phyloP scores from a whole-genome alignment of 2,797 vertebrate species.

The Cossypha caffra region DNA sequence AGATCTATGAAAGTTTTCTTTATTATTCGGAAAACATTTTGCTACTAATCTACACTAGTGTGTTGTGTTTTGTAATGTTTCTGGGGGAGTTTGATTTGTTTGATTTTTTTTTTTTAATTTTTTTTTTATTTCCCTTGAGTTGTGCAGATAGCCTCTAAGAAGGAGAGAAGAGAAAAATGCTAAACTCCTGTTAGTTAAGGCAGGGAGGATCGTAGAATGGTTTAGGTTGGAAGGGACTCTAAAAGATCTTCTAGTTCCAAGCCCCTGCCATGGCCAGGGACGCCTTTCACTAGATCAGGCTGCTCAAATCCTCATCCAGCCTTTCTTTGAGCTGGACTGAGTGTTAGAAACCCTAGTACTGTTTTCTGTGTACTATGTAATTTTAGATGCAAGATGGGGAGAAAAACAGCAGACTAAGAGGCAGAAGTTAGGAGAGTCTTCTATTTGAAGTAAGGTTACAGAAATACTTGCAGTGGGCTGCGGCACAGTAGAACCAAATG shows the following conservation, averaged over 20 bases:
- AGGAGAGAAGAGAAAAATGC: background rate
- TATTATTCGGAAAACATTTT: background rate
- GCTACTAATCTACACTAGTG: background rate
- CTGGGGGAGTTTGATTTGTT: background rate
- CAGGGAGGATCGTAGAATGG: background rate
- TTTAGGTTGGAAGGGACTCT: background rate
- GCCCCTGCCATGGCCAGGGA: background rate
- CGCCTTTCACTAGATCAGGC: background rate
- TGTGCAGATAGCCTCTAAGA: background rate
- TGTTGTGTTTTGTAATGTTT: background rate
- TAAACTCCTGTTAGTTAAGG: background rate
- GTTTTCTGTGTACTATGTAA: background rate
- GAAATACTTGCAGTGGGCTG: background rate
- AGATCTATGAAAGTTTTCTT: background rate
- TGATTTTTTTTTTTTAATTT: background rate
- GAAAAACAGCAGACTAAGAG: background rate
- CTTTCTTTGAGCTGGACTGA: background rate
- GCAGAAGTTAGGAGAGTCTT: background rate
- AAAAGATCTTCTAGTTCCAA: background rate
- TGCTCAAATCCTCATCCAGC: background rate
- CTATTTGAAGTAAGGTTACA: background rate
- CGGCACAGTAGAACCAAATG: background rate
- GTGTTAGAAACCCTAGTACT: background rate
- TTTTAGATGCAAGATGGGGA: background rate
- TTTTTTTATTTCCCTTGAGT: background rate